Base-by-base conservation (phyloP, 2,113 vertebrate genomes). In the Eurypyga helias region DNA sequence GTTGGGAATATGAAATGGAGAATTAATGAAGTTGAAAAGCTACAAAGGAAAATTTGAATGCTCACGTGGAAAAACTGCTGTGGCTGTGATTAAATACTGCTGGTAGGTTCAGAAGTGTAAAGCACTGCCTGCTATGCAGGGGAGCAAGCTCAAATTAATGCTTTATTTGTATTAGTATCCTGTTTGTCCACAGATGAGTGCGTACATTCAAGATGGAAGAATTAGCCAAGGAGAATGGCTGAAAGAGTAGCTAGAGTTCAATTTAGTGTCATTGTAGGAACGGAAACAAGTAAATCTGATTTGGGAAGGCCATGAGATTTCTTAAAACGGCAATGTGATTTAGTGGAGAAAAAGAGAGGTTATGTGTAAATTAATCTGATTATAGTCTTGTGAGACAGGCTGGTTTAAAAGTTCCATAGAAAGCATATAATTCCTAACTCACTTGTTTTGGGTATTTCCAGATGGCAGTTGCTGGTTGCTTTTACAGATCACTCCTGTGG, bases 361-460 rank as follows among this genome's bases (percentile, higher is more conserved):
- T 87, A 33, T 54, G 52, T 79, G 67, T 79, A 82, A 93, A 90
- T 85, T 82, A 87, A 76, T 93, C 78, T 78, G 81, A 93, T 93
- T 95, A 85, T 43, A 82, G 66, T 70, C 48, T 52, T 55, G 43
- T 45, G 69, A 93, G 78, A 54, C 71, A 67, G 31, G 33, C 58
- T 76, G 81, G 46, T 93, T 77, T 66, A 29, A 31, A 73, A 90
- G 54, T 92, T 93, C 62, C 13, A 1, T 15, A 70, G 62, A 80
- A 85, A 73, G 58, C 58, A 38, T 55, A 4, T 73, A 78, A 73
- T 77, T 84, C 52, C 46, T 25, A 48, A 71, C 52, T 87, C 21
- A 6, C n/a, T 71, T 87, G 48, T 43, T 83, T 75, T 45, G 65
- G 73, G 11, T 93, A 49, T 95, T 89, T 91, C 84, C 78, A 80